A percentile compares a stretch with the other conserved stretches of the same genome.
Conservation (phyloP, 2,888 invertebrate genomes). For the Harmothoe impar region DNA sequence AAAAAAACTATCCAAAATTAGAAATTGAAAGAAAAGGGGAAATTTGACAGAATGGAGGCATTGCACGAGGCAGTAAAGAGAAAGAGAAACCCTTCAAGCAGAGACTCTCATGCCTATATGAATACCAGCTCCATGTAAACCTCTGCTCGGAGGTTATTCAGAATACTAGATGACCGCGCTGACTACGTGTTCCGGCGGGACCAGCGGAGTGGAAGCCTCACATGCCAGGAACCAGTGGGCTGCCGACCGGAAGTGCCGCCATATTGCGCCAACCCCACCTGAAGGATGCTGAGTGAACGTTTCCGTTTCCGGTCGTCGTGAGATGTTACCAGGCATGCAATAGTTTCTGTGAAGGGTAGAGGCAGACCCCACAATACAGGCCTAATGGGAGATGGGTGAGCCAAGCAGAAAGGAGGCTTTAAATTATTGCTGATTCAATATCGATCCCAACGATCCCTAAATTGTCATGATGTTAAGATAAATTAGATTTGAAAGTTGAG, state of each 20-base stretch:
- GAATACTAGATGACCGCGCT: background rate
- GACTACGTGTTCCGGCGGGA: background rate
- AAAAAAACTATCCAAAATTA: too few species aligned
- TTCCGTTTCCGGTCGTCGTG: background rate
- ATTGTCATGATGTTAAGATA: too few species aligned
- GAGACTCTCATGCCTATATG: background rate
- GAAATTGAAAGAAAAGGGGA: too few species aligned
- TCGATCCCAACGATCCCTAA: background rate
- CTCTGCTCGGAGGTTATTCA: background rate
- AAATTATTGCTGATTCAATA: background rate
- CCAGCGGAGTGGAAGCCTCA: background rate
- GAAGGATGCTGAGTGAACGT: background rate
- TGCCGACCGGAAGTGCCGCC: background rate
- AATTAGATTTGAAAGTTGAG: too few species aligned
- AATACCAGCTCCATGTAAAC: background rate
- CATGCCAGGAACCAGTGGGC: background rate
- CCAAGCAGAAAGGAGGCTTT: background rate
- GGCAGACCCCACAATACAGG: too few species aligned
- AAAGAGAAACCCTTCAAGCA: background rate
- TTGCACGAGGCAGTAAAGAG: too few species aligned
- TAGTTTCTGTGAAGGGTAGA: too few species aligned
- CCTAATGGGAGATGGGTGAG: background rate
- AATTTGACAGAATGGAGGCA: too few species aligned
- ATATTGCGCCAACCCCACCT: background rate
- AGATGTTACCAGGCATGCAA: too few species aligned